Conservation (phyloP, 2,888 invertebrate species). For the Thymelicus acteon region DNA sequence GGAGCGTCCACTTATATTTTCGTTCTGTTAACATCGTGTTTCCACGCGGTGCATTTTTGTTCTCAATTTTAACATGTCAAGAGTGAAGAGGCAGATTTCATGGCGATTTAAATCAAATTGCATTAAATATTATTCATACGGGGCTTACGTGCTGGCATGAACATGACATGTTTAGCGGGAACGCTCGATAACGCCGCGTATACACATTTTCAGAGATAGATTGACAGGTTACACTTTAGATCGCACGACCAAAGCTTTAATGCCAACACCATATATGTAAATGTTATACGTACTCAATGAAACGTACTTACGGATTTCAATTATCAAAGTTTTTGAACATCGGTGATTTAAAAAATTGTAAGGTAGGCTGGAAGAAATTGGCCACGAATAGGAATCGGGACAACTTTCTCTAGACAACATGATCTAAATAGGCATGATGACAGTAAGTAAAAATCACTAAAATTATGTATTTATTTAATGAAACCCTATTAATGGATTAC, state of each 20-base stretch:
- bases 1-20: too few species aligned
- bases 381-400: too few species aligned
- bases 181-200: constrained; percentile 32
- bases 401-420: too few species aligned
- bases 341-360: too few species aligned
- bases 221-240: constrained; percentile 32
- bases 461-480: too few species aligned
- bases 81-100: constrained; percentile 24
- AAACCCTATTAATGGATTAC: too few species aligned
- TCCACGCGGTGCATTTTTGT: constrained; percentile 12
- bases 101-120: constrained; percentile 37
- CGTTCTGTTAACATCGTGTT: too few species aligned
- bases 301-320: background rate
- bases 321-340: background rate
- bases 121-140: constrained; percentile 46
- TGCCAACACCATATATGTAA: background rate
- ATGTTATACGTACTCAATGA: background rate
- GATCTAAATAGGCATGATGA: too few species aligned
- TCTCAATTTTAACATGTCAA: constrained; percentile 26
- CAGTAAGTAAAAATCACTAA: too few species aligned
- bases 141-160: constrained; percentile 42
- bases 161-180: constrained; percentile 41
- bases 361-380: too few species aligned
- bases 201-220: constrained; percentile 31
- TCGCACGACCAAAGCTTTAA: constrained; percentile 16